Conservation (phyloP, 2,113 vertebrate species). For the Falcunculus frontatus region DNA sequence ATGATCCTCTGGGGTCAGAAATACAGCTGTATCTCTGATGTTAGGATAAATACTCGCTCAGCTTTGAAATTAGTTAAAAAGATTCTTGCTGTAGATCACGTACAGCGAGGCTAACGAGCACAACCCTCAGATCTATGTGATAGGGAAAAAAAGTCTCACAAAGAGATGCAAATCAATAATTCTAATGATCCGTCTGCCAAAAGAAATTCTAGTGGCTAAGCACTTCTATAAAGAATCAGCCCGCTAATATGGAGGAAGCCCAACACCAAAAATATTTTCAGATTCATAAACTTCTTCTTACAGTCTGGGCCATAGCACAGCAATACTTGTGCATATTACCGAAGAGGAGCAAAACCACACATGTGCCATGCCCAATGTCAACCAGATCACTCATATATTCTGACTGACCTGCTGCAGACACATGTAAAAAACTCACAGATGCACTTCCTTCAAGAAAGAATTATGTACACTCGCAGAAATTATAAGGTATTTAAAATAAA, state of each 20-base stretch:
- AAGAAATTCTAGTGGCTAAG: not conserved
- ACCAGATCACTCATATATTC: not conserved
- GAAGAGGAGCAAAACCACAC: not conserved
- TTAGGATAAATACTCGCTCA: not conserved
- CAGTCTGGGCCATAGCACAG: not conserved
- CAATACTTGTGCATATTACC: not conserved
- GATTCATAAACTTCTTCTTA: not conserved
- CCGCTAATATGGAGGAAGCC: not conserved
- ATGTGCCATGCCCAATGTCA: not conserved
- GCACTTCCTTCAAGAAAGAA: not conserved
- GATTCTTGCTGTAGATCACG: not conserved
- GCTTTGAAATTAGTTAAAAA: slow-evolving; percentile 13
- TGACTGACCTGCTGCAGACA: not conserved
- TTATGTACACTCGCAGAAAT: not conserved
- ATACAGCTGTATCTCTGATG: slow-evolving; percentile 22
- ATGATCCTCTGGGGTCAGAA: slow-evolving; percentile 20
- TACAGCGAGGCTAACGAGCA: not conserved
- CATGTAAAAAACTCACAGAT: not conserved
- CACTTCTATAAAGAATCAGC: not conserved
- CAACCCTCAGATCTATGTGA: not conserved
- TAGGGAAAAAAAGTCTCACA: not conserved
- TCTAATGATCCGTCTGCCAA: not conserved
- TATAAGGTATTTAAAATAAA: not conserved
- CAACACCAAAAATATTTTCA: not conserved
- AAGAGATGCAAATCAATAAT: not conserved